phyloP scores from a whole-genome alignment of 2,797 vertebrate genomes.

The Rhynchonycteris naso region DNA sequence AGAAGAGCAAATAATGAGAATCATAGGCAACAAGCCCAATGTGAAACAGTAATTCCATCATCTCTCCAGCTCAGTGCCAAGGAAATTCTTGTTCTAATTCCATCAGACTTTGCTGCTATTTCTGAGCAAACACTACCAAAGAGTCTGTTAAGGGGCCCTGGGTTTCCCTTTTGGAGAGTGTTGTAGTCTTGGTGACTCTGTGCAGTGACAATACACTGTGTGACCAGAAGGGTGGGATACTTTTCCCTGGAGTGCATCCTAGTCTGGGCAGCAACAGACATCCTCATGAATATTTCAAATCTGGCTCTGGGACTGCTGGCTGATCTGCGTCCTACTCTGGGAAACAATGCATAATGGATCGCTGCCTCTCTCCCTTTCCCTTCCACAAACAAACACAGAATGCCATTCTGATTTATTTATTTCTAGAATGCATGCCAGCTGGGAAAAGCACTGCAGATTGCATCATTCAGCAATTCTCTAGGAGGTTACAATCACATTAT shows the following conservation, averaged over 20 bases:
- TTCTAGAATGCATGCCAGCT: constrained; percentile 58
- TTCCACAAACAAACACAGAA: constrained; percentile 52
- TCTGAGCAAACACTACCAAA: constrained; percentile 40
- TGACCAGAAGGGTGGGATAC: constrained; percentile 37
- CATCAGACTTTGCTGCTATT: constrained; percentile 23
- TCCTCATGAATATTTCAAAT: constrained; percentile 75
- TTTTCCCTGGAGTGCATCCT: constrained; percentile 62
- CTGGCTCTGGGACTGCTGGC: constrained; percentile 34
- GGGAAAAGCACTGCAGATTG: constrained; percentile 48
- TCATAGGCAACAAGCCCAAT: not conserved
- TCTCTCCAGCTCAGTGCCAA: not conserved
- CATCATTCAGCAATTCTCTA: constrained; percentile 62
- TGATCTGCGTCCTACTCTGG: constrained; percentile 52
- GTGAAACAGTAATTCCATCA: not conserved
- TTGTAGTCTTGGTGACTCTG: not conserved
- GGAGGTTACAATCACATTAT: constrained; percentile 71
- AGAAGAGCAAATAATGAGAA: constrained; percentile 5
- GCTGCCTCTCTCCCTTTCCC: not conserved
- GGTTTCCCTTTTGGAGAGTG: not conserved
- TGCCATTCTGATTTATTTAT: constrained; percentile 72
- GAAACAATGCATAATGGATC: constrained; percentile 68
- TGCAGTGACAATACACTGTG: not conserved
- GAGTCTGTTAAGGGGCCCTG: not conserved
- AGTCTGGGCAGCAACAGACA: constrained; percentile 73
- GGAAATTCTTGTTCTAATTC: constrained; percentile 7